Evolutionary conservation across 92 coral and sea anemone genomes (phyloP).

Genomic region (Epizoanthus illoricatus): DNA sequence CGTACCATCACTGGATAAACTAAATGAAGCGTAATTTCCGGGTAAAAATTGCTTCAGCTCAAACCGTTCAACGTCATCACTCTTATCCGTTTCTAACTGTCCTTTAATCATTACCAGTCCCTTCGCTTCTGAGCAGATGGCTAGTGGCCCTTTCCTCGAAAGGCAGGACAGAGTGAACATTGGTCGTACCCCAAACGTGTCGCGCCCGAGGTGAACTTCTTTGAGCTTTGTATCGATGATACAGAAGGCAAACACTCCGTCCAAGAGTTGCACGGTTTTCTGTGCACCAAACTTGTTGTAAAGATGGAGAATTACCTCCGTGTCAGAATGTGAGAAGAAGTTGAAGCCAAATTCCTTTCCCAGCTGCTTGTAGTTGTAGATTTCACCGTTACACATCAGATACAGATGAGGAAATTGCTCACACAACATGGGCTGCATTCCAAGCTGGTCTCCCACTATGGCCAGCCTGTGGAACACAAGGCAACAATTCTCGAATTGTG

Average conservation of each 20-base stretch:
- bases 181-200: constrained; percentile 93
- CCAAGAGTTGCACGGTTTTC: constrained; percentile 82
- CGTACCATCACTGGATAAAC: constrained; percentile 61
- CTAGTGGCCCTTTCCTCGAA: constrained; percentile 63
- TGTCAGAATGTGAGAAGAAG: constrained; percentile 78
- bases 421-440: constrained; percentile 92
- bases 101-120: constrained; percentile 70
- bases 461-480: constrained; percentile 86
- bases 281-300: constrained; percentile 85
- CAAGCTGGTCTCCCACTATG: constrained; percentile 80
- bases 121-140: constrained; percentile 93
- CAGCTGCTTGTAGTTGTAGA: constrained; percentile 82
- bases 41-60: constrained; percentile 83
- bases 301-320: constrained; percentile 90
- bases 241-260: constrained; percentile 94
- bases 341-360: constrained; percentile 77
- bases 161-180: constrained; percentile 68
- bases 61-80: background rate
- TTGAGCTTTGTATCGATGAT: constrained; percentile 76
- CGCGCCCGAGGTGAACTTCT: constrained; percentile 89
- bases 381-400: constrained; percentile 88
- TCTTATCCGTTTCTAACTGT: constrained; percentile 72
- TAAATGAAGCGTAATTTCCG: constrained; percentile 77
- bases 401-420: constrained; percentile 76
- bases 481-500: constrained; percentile 83